Conservation (phyloP, 1,140 invertebrate genomes). For the Cydia strobilella region DNA sequence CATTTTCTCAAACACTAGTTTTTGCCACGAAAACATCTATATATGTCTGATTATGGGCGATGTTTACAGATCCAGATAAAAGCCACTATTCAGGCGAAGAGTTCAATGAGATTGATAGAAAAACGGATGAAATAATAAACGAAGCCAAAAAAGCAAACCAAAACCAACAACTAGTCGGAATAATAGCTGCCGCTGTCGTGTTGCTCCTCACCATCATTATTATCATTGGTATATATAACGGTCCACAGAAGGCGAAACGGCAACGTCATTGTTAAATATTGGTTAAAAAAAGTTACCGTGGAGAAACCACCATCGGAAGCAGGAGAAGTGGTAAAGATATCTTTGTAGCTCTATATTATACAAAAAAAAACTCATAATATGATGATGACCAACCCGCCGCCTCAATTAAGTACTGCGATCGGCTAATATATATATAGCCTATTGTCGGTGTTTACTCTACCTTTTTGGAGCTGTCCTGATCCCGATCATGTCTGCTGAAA, state of each 20-base stretch:
- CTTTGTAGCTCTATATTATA: not conserved
- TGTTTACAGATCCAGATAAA: not conserved
- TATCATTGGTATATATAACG: slow-evolving; percentile 5
- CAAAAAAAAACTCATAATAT: no score
- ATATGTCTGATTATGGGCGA: no score
- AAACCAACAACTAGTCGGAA: not conserved
- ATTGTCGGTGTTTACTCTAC: no score
- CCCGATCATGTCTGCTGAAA: no score
- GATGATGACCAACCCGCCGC: no score
- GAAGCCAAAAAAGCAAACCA: not conserved
- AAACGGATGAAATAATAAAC: not conserved
- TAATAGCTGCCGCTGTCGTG: not conserved
- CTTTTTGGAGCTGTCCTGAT: no score
- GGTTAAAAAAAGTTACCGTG: slow-evolving; percentile 95
- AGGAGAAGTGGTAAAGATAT: slow-evolving; percentile 82
- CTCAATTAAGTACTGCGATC: not conserved
- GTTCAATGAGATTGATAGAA: not conserved
- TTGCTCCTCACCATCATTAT: not conserved
- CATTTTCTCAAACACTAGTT: no score
- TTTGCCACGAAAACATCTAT: no score
- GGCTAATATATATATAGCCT: not conserved
- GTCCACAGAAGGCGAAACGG: not conserved
- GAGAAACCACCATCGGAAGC: slow-evolving; percentile 86
- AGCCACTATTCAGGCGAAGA: not conserved
- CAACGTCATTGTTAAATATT: slow-evolving; percentile 88